Evolutionary conservation across 2,797 vertebrate species (phyloP), one percentile per base, ranked within the genome.

Genomic region (Leptatherina wallacei): DNA sequence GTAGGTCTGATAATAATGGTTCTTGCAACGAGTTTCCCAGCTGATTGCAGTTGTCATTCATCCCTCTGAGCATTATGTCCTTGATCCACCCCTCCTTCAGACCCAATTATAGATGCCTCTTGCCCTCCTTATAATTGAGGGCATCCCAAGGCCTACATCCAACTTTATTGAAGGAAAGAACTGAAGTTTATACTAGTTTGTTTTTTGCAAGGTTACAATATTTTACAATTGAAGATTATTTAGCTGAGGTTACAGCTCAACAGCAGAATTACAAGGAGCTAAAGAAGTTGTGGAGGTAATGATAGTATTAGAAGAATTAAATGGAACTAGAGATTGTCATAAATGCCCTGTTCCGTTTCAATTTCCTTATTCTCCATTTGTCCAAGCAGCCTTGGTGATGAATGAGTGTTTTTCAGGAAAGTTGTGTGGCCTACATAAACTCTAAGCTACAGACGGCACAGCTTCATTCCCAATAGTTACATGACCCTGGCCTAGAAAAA

Each of bases 111-210:
- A 94, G 92, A 65, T 74, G 83, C 73, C 64, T 85, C 79, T 71
- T 57, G 94, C 83, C 94, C 94, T 95, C 90, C 69, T 95, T 95
- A 85, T 91, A 94, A 96, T 95, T 91, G 88, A 95, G 95, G 93
- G 77, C 94, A 90, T 84, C 85, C 71, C 71, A 65, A 88, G 74
- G 89, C 92, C 89, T 93, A 92, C 87, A 94, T 92, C 77, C 68
- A 88, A 84, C 87, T 87, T 82, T 71, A 75, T 0, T 60, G 68
- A 33, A 76, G 61, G 40, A 61, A 71, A 70, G 9, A 40, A 58
- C 52, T 57, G 10, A 85, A 81, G 76, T 88, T 89, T 75, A 29
- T 65, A 30, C 54, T 64, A 36, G 36, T 42, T 59, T 77, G 61
- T 75, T 81, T 67, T 61, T 32, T 52, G 40, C 9, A 0, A 22